These are phyloP conservation scores for Rhynchomys soricoides DNA, from an alignment of 2,113 vertebrate species.

Conservation along the genomic window DNA sequence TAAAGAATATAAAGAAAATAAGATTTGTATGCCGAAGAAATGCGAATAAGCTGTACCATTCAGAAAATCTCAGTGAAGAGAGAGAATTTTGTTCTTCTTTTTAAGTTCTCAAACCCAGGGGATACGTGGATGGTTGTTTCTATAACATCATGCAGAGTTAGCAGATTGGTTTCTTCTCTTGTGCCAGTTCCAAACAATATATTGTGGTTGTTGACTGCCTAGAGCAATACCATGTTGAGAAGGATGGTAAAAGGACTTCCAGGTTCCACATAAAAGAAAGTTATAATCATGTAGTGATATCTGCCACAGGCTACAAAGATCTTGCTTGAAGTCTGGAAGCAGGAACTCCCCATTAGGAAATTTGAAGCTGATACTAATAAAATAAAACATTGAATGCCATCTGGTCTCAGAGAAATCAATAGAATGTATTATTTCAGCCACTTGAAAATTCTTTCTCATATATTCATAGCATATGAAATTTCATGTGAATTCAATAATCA, in stretches of 20 bases:
- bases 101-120: slow-evolving; percentile 21
- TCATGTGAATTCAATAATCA: not conserved
- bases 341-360: slow-evolving; percentile 38
- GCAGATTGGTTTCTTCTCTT: slow-evolving; percentile 55
- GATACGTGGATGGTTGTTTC: not conserved
- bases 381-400: slow-evolving; percentile 48
- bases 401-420: slow-evolving; percentile 16
- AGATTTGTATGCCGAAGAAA: slow-evolving; percentile 1
- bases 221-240: slow-evolving; percentile 33
- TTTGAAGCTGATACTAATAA: slow-evolving; percentile 49
- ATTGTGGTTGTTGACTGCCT: slow-evolving; percentile 3
- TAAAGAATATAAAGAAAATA: slow-evolving; percentile 10
- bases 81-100: not conserved
- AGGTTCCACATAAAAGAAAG: slow-evolving; percentile 22
- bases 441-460: slow-evolving; percentile 15
- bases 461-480: slow-evolving; percentile 49
- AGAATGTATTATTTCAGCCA: slow-evolving; percentile 24
- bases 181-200: slow-evolving; percentile 40
- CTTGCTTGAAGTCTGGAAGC: slow-evolving; percentile 3
- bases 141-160: slow-evolving; percentile 43
- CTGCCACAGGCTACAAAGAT: slow-evolving; percentile 18
- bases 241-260: slow-evolving; percentile 14
- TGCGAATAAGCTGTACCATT: not conserved
- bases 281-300: slow-evolving; percentile 19
- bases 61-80: slow-evolving; percentile 18